Evolutionary conservation across 2,888 invertebrate genomes (phyloP).

Genomic region (Ferrisia virgata): DNA sequence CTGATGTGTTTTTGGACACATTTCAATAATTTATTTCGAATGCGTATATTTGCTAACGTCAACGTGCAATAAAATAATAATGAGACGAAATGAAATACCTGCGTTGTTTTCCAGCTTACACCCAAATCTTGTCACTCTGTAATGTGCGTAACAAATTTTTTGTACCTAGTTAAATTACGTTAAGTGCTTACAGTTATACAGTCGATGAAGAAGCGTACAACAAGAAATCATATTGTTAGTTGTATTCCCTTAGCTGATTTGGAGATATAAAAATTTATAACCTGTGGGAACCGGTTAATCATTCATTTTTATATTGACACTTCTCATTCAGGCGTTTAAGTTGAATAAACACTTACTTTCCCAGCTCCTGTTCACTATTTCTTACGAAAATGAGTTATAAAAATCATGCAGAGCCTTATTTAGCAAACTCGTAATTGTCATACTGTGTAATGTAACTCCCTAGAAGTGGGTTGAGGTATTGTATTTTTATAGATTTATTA

Average conservation of each 20-base stretch:
- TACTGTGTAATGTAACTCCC: background rate
- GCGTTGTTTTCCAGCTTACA: too few relatives aligned
- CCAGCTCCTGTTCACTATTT: constrained; percentile 14
- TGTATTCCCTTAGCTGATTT: background rate
- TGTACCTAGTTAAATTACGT: too few relatives aligned
- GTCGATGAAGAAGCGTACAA: background rate
- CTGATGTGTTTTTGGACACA: background rate
- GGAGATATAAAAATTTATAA: background rate
- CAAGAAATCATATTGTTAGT: background rate
- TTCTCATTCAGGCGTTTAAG: background rate
- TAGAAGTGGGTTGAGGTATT: background rate
- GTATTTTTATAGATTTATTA: background rate
- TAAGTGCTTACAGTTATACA: too few relatives aligned
- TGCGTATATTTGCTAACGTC: background rate
- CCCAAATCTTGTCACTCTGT: too few relatives aligned
- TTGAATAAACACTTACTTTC: background rate
- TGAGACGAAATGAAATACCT: too few relatives aligned
- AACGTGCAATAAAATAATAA: background rate
- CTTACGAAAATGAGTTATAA: background rate
- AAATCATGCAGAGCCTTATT: background rate
- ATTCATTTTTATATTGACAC: background rate
- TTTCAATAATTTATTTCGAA: background rate
- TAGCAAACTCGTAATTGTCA: background rate
- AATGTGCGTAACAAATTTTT: too few relatives aligned
- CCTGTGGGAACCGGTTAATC: background rate